Evolutionary conservation across 2,797 vertebrate species (phyloP).

Genomic region (Ispidina lecontei): DNA sequence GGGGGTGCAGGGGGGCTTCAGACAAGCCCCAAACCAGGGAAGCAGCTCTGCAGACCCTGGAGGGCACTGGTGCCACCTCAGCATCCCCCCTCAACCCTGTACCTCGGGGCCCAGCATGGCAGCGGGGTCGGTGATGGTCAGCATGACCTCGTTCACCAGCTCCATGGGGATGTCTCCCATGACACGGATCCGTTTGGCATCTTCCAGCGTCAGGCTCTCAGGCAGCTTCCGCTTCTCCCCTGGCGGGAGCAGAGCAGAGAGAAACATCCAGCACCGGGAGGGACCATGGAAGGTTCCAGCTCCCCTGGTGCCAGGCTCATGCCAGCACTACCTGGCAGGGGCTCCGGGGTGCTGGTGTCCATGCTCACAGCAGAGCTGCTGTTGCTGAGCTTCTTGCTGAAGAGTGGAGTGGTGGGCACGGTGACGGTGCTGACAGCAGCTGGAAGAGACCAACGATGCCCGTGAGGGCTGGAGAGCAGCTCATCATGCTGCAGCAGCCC

Average conservation of each 20-base stretch:
- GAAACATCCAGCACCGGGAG: neutral
- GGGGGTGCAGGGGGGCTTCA: neutral
- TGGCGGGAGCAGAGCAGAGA: constrained; percentile 30
- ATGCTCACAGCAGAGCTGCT: constrained; percentile 80
- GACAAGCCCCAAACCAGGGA: neutral
- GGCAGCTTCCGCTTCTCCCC: constrained; percentile 96
- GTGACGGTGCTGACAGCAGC: constrained; percentile 85
- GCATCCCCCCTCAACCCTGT: accelerated
- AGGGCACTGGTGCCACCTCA: neutral
- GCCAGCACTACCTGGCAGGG: constrained; percentile 82
- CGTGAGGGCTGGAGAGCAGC: accelerated
- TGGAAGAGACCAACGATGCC: neutral
- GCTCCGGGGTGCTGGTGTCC: constrained; percentile 84
- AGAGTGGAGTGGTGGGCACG: constrained; percentile 85
- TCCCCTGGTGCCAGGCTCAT: accelerated
- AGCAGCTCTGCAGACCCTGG: neutral
- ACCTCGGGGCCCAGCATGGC: constrained; percentile 98
- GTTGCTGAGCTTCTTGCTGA: constrained; percentile 87
- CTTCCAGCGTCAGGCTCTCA: constrained; percentile 92
- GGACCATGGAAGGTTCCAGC: neutral
- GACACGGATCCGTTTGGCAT: constrained; percentile 95
- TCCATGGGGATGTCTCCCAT: constrained; percentile 99
- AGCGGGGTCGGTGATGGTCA: constrained; percentile 96
- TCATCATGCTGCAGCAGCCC: accelerated
- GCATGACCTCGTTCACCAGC: constrained; percentile 98